A percentile compares a stretch with the other conserved stretches of the same genome.
Evolutionary conservation across 2,113 vertebrate genomes (phyloP).

Genomic region (Rhombomys opimus): DNA sequence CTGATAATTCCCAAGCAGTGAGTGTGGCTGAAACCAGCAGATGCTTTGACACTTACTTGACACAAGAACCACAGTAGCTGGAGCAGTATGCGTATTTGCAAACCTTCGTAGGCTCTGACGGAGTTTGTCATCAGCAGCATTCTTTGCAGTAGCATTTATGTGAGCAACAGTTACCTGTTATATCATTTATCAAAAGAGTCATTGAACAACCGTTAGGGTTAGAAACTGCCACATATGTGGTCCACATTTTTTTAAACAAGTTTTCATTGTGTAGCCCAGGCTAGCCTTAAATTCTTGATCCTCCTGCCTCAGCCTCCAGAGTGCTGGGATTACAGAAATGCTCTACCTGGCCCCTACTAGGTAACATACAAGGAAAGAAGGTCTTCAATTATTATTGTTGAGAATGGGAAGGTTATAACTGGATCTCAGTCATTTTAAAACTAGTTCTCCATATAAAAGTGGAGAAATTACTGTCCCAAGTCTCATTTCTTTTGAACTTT

Average conservation of each 20-base stretch:
- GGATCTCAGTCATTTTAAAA: conserved; percentile 47
- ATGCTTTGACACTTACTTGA: conserved; percentile 90
- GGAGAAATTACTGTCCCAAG: background rate
- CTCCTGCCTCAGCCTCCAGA: background rate
- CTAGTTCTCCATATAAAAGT: background rate
- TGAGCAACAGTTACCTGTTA: conserved; percentile 98
- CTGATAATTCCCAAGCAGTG: background rate
- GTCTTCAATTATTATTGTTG: background rate
- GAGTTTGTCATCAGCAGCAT: conserved; percentile 98
- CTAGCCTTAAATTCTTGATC: background rate
- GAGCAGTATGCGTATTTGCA: conserved; percentile 96
- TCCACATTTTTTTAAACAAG: background rate
- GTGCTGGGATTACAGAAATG: background rate
- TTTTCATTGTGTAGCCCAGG: background rate
- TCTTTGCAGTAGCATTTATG: conserved; percentile 99
- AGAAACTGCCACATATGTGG: background rate
- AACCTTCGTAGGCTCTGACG: conserved; percentile 97
- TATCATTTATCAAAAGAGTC: background rate
- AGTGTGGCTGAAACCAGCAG: background rate
- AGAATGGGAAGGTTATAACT: background rate
- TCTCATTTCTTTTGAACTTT: background rate
- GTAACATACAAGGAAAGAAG: background rate
- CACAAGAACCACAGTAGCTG: conserved; percentile 96
- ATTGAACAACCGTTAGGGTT: background rate
- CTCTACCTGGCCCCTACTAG: background rate